Evolutionary conservation across 1,140 invertebrate genomes (phyloP).

Genomic region (Ceratoteleas bidentatus): DNA sequence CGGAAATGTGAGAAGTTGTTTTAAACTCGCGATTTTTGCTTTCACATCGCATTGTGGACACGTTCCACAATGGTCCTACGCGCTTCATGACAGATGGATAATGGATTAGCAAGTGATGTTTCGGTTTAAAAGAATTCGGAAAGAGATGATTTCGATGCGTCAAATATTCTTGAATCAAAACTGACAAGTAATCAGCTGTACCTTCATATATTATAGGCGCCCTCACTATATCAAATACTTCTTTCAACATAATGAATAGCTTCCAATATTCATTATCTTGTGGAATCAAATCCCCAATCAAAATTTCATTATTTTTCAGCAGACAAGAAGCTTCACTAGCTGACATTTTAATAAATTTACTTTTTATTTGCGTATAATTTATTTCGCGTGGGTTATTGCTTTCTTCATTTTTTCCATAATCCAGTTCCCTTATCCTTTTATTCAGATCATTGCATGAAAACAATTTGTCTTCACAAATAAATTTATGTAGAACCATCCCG

Average conservation of each 20-base stretch:
- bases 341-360: constrained; percentile 41
- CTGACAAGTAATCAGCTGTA: constrained; percentile 5
- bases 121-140: constrained; percentile 24
- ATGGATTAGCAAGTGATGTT: constrained; percentile 44
- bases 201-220: constrained; percentile 11
- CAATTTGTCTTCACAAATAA: constrained; percentile 15
- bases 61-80: constrained; percentile 33
- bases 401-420: constrained; percentile 24
- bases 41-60: constrained; percentile 31
- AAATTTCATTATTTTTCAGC: constrained; percentile 24
- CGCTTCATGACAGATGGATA: constrained; percentile 19
- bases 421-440: constrained; percentile 4
- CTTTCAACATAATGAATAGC: constrained; percentile 27
- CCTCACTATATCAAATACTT: constrained; percentile 33
- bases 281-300: constrained; percentile 31
- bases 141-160: constrained; percentile 14
- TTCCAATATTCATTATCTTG: constrained; percentile 13
- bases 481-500: constrained; percentile 22
- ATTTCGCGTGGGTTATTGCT: constrained; percentile 27
- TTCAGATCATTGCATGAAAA: constrained; percentile 22
- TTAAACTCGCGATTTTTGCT: constrained; percentile 6
- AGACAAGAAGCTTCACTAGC: constrained; percentile 35
- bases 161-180: constrained; percentile 31
- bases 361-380: background rate
- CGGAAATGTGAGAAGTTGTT: constrained; percentile 12